Evolutionary conservation across 2,888 invertebrate genomes (phyloP), one percentile per base, ranked within the genome.

Genomic region (Drosophila kuntzei): DNA sequence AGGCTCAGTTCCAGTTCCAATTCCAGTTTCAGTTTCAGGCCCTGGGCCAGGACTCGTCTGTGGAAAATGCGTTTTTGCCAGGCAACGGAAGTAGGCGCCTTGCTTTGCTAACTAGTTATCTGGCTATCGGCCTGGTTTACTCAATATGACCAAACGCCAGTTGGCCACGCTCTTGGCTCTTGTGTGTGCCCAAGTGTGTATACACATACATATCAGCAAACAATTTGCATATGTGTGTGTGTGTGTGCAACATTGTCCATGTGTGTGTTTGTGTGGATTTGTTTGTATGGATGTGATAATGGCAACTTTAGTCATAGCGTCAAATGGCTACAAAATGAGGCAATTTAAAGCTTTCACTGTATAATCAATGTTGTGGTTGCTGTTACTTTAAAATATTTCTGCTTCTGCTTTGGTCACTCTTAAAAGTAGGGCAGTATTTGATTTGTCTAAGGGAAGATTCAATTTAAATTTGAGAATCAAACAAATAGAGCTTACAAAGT

Each of bases 121-220:
- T 66, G 64, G 72, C 46, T 54, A 57, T 69, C 61, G 64, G 51
- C 71, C 71, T 71, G 61, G 59, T 65, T 73, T 61, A 60, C 86
- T 59, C 83, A 76, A 79, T 76, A 86, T 79, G 68, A 68, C 79
- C 69, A 41, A 61, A 51, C 75, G 71, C 67, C 86, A 74, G 78
- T 71, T 84, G 82, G 82, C 67, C 82, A 68, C 82, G 71, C 55
- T 68, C 73, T 58, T 54, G 53, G 29, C 53, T 14, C 41, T 32
- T 32, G 29, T 75, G 62, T 69, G 64, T 65, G 64, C 25, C 55
- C 49, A 77, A 65, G 59, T 61, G 36, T 60, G 54, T 64, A 34
- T 8, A 36, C 43, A 54, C 37, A 43, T 22, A 44, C 20, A 29
- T 29, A 50, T 36, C 16, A 32, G 61, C 60, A 60, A 60, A 69